Evolutionary conservation across 2,888 invertebrate genomes (phyloP), one percentile per base, ranked within the genome.

Genomic region (Agapostemon virescens): DNA sequence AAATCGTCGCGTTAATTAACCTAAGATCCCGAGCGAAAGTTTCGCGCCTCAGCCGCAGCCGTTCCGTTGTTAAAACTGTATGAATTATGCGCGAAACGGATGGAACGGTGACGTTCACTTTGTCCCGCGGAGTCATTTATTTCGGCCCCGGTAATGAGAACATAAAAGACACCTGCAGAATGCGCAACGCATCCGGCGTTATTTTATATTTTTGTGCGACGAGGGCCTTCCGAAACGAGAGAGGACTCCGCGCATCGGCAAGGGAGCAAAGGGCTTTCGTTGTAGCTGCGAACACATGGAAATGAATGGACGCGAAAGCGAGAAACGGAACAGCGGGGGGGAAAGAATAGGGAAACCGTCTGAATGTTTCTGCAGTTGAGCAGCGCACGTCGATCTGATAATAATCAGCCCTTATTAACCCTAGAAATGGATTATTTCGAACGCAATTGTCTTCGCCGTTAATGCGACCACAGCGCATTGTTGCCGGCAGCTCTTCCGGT

Each of bases 61-160:
- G 52, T 73, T 81, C 33, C 73, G 49, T 79, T 71, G 69, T 76
- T 55, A 77, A 69, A 81, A 76, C 36, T 40, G 26, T 15, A n/a
- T 68, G 69, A 66, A 42, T 69, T 64, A 42, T 30, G 67, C 30
- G 30, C 17, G 64, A 66, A 69, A 74, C 42, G 66, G 23, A 26
- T 42, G 67, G 52, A 74, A 84, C 61, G 70, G 67, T 78, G 77
- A 70, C 72, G 67, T 75, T 76, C 78, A 64, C 76, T 81, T 85
- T 81, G 78, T 84, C 45, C 80, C 67, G 42, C 64, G 66, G 63
- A 75, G 80, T 78, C 78, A 84, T 80, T 78, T 85, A 86, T 86
- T 85, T 85, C 84, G 81, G 76, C 13, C 13, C 52, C 81, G 67
- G 67, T 84, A 85, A 85, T 84, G 86, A 85, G 81, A 81, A 80